These are phyloP conservation scores for Liodrosophila aerea DNA, from an alignment of 2,888 invertebrate species.

Conservation along the genomic window DNA sequence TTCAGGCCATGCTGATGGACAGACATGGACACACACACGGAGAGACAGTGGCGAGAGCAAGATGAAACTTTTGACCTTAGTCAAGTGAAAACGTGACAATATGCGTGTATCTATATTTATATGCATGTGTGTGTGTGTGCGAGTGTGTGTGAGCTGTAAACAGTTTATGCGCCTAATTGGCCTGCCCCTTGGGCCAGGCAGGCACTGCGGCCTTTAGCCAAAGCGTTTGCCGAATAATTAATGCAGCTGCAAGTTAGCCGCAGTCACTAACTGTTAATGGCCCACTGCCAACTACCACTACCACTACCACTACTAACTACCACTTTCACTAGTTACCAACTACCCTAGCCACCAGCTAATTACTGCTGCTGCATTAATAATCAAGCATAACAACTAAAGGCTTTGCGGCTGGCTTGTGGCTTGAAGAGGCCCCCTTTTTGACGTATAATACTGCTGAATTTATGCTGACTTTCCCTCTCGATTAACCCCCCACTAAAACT, in stretches of 20 bases:
- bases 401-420: constrained; percentile 1
- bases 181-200: constrained; percentile 32
- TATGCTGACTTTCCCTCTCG: neutral
- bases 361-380: constrained; percentile 47
- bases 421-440: constrained; percentile 36
- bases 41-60: constrained; percentile 4
- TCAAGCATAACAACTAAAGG: constrained; percentile 4
- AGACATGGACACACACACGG: constrained; percentile 16
- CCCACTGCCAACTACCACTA: constrained; percentile 25
- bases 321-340: no score
- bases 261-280: constrained; percentile 42
- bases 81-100: constrained; percentile 70
- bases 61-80: constrained; percentile 70
- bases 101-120: constrained; percentile 2
- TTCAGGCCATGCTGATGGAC: constrained; percentile 15
- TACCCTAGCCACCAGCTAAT: constrained; percentile 28
- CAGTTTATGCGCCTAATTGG: constrained; percentile 63
- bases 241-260: constrained; percentile 57
- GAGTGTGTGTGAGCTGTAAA: constrained; percentile 33
- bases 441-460: constrained; percentile 28
- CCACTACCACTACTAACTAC: neutral
- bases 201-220: constrained; percentile 31
- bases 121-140: constrained; percentile 1
- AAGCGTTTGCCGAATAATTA: constrained; percentile 53
- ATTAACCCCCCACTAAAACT: no score